Base-by-base conservation (phyloP, 2,797 vertebrate species). In the Tangara arthus region DNA sequence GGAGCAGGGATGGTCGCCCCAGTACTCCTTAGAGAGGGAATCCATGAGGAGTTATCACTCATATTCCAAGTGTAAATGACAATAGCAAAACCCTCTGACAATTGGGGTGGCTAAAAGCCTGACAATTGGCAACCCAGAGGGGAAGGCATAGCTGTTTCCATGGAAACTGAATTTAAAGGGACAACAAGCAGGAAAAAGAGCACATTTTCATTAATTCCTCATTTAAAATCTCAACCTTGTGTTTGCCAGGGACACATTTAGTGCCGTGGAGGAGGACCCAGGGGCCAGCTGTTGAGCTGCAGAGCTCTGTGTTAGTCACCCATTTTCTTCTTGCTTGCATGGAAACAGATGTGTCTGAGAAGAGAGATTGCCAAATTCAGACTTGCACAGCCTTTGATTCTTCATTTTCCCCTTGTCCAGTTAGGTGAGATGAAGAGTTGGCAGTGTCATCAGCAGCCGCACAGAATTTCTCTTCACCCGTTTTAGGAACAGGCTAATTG, bases 161-260 rank as follows among this genome's bases (percentile, higher is more conserved):
- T 89, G 83, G 96, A 91, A 95, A 96, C 93, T n/a, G 82, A 53
- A 92, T 92, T 95, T 92, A 85, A 90, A 93, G 78, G 61, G 72
- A 87, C 87, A 91, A 72, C 57, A 77, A 91, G 75, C 72, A 89
- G 65, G 82, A 53, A 87, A 92, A 94, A 76, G 20, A 81, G 64
- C 2, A 6, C 59, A 59, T 95, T 95, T 91, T 93, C 87, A 92
- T 93, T 94, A 95, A 92, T 91, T 93, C 50, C 50, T 92, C 47
- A 59, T 93, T 92, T 95, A 59, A 96, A 94, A 78, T 85, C 89
- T 79, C 75, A 85, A 44, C 50, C 35, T 92, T 44, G 28, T 89
- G 26, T 85, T 95, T 95, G 52, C 75, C 87, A 90, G 65, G 32
- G 46, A 90, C 57, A 50, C 34, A 77, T 77, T 93, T 80, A 82